Evolutionary conservation across 2,113 vertebrate genomes (phyloP), one percentile per base, ranked within the genome.

Genomic region (Stictonetta naevosa): DNA sequence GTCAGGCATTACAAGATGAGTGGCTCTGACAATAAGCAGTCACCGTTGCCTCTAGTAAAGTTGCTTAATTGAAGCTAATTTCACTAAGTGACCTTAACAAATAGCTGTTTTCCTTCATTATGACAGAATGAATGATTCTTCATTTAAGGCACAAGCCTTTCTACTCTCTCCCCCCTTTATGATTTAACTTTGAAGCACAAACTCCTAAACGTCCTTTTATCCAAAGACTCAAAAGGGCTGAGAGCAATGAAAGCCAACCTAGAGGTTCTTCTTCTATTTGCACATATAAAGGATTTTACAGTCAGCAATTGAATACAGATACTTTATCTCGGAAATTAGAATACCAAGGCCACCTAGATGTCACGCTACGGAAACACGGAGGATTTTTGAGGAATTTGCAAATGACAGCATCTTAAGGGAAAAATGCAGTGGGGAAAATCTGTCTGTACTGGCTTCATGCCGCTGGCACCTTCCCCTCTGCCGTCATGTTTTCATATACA

Each of bases 21-120:
- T 53, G 52, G 88, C 52, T 80, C 64, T 92, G 91, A 90, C 86
- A 90, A 91, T 36, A 68, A 89, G 52, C 67, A 85, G 58, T 33
- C 44, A 64, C 72, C 22, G 40, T 17, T 33, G 46, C 71, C 72
- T 56, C 91, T 36, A 83, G 67, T 67, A 56, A 83, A 25, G 46
- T 77, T 62, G 76, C 52, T 88, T 93, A 97, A 95, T 64, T 75
- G 68, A 87, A 94, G 74, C 44, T 86, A 90, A 96, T 96, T 91
- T 94, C 83, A 83, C 91, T 42, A 82, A 83, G 46, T 83, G 93
- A 89, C 86, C 72, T 83, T 89, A 85, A 91, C 62, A 56, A 94
- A 96, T 22, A 69, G 78, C 62, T 44, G 76, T 88, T 94, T 83
- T 63, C 59, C 74, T 92, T 93, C 77, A 77, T 86, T 69, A 64